Percentiles rank a stretch among this genome's conserved stretches.
These are phyloP conservation scores for Cheilosia soror DNA, from an alignment of 2,888 invertebrate species.

Conservation along the genomic window DNA sequence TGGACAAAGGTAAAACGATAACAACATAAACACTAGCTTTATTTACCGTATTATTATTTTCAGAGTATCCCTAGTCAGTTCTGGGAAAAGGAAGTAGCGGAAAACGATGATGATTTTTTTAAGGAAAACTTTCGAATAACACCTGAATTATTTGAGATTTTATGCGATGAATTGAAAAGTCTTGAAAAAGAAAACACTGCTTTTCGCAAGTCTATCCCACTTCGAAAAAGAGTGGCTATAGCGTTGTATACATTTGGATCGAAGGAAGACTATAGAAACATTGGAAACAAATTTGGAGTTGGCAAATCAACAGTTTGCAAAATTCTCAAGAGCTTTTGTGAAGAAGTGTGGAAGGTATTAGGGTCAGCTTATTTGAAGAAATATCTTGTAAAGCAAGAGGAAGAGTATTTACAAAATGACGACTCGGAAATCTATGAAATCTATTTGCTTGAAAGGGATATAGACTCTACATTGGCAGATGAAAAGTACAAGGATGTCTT, in stretches of 20 bases:
- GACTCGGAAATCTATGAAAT: neutral
- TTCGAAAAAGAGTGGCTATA: slow-evolving; percentile 19
- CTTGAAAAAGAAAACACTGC: slow-evolving; percentile 4
- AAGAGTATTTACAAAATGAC: neutral
- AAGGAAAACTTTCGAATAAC: slow-evolving; percentile 23
- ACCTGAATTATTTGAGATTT: neutral
- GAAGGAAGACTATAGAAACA: neutral
- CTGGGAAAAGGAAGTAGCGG: slow-evolving; percentile 21
- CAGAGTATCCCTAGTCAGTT: neutral
- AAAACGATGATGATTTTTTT: slow-evolving; percentile 23
- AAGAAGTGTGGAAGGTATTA: slow-evolving; percentile 1
- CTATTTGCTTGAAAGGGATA: neutral
- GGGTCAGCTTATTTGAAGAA: neutral
- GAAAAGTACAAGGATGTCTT: neutral
- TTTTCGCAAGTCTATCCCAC: neutral
- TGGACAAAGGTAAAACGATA: slow-evolving; percentile 6
- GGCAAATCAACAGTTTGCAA: slow-evolving; percentile 4
- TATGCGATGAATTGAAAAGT: slow-evolving; percentile 5
- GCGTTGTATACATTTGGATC: slow-evolving; percentile 31
- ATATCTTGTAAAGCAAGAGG: neutral
- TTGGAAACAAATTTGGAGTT: slow-evolving; percentile 14
- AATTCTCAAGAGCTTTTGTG: neutral
- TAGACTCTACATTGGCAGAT: neutral
- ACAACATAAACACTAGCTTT: neutral
- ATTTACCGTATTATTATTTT: neutral